These are phyloP conservation scores for Remorina albescens DNA, from an alignment of 2,797 vertebrate species.

Conservation along the genomic window DNA sequence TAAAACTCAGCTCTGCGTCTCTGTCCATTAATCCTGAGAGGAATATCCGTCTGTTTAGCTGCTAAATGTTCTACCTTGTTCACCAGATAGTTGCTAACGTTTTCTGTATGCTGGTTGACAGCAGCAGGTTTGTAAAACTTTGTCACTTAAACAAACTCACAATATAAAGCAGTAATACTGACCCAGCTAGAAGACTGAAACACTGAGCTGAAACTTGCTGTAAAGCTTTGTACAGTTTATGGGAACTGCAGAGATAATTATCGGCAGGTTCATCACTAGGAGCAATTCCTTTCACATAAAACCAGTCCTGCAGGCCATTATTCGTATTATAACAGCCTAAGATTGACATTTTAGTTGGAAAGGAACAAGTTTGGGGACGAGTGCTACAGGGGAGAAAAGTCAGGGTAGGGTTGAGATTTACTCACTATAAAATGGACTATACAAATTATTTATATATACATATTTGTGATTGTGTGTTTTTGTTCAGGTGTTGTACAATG, in stretches of 20 bases:
- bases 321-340: not conserved
- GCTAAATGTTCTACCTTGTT: not conserved
- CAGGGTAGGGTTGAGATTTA: not conserved
- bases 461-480: not conserved
- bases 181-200: not conserved
- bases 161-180: not conserved
- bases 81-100: not conserved
- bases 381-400: not conserved
- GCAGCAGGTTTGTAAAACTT: not conserved
- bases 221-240: too few species aligned
- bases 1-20: not conserved
- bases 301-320: not conserved
- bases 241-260: not conserved
- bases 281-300: not conserved
- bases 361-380: not conserved
- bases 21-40: not conserved
- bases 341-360: not conserved
- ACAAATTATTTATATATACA: not conserved
- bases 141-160: not conserved
- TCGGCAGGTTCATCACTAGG: not conserved
- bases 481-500: slow-evolving; percentile 87
- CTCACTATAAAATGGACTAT: too few species aligned
- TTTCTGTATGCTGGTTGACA: not conserved
- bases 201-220: not conserved
- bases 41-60: not conserved